Evolutionary conservation across 2,888 invertebrate genomes (phyloP), one percentile per base, ranked within the genome.

Genomic region (Pyralis farinalis): DNA sequence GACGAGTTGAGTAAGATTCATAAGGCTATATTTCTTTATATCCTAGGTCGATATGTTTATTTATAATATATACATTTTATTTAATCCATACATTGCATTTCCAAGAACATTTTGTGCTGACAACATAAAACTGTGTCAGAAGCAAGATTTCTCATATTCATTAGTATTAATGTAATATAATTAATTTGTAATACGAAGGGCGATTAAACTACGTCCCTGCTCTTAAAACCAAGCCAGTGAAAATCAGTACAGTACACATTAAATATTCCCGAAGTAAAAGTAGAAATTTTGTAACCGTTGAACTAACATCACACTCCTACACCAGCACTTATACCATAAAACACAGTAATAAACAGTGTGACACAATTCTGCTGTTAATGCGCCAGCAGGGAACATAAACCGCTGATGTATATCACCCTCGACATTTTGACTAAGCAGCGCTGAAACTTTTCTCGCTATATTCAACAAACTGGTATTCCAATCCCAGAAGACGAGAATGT

Each of bases 351-450:
- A 39, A 39, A 39, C 33, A 39, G 33, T 12, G 33, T 38, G 47
- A 43, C 47, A 51, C 47, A 53, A 42, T 53, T 55, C 48, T 46
- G 45, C 45, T 51, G 51, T 53, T 62, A 64, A 55, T 55, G 59
- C 55, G 49, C 59, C 59, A 36, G 47, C 42, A 58, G 61, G 64
- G 45, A 58, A 55, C 53, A 54, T 68, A 58, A 66, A 66, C 34
- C 40, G 49, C 49, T 49, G 45, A 57, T 53, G 40, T 46, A 58
- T 56, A 51, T 49, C 43, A 44, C 53, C 49, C 46, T 44, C 38
- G 47, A 39, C 48, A 49, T 48, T 52, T 39, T 50, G 42, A 27
- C 33, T 33, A 33, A 31, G 27, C 33, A 32, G 8, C 44, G 34
- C 39, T 52, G 47, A 54, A 55, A 56, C 42, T 48, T 47, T 51